These are phyloP conservation scores for Lepidochitona cinerea DNA, from an alignment of 2,888 invertebrate genomes.

Conservation along the genomic window DNA sequence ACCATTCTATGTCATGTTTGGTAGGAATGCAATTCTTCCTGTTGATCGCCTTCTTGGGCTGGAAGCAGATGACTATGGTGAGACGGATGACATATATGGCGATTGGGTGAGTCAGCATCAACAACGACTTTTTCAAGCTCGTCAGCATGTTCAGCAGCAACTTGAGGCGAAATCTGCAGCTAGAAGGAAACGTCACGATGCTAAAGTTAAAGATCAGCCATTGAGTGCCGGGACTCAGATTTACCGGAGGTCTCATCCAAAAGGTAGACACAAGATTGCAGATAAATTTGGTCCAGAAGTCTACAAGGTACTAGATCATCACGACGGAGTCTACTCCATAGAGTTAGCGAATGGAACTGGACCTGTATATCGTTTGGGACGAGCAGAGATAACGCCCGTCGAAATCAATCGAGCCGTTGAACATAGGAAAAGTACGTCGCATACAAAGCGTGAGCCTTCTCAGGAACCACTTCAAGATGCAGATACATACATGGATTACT, in stretches of 20 bases:
- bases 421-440: too few species aligned
- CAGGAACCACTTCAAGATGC: too few species aligned
- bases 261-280: constrained; percentile 2
- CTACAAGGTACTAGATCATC: not conserved
- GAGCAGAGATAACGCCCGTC: not conserved
- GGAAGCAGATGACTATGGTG: not conserved
- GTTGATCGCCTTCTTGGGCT: not conserved
- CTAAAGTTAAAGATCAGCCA: not conserved
- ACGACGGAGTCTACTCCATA: not conserved
- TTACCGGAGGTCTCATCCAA: not conserved
- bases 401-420: too few species aligned
- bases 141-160: not conserved
- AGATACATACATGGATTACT: too few species aligned
- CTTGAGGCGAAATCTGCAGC: not conserved
- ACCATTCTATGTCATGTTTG: constrained; percentile 10
- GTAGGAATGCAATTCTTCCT: not conserved
- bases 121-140: not conserved
- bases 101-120: not conserved
- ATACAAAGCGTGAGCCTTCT: too few species aligned
- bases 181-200: not conserved
- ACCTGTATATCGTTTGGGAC: not conserved
- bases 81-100: not conserved
- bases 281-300: too few species aligned
- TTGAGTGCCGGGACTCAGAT: not conserved
- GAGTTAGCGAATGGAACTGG: not conserved